Evolutionary conservation across 2,113 vertebrate species (phyloP).

Genomic region (Melanocharis versteri): DNA sequence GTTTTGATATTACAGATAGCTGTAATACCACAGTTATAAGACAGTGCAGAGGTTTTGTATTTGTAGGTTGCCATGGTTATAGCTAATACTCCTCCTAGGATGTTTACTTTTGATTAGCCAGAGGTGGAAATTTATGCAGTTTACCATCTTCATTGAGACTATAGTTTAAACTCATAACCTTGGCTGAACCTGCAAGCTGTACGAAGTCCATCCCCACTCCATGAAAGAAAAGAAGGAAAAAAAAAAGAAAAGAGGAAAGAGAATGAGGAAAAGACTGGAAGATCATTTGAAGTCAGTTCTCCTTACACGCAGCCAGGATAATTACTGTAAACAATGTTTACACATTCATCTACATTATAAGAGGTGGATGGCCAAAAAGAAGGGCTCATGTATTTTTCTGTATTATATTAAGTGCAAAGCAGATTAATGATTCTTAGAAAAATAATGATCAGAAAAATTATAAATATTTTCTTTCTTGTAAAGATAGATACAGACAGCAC

Average conservation of each 20-base stretch:
- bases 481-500: background rate
- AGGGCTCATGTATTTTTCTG: background rate
- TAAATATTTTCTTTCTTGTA: background rate
- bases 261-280: background rate
- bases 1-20: background rate
- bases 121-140: background rate
- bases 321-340: background rate
- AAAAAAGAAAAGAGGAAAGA: background rate
- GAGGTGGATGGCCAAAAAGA: background rate
- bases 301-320: background rate
- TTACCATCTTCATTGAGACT: background rate
- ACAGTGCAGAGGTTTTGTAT: background rate
- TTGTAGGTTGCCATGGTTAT: background rate
- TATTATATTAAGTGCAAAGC: background rate
- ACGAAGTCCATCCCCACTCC: background rate
- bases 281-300: background rate
- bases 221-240: background rate
- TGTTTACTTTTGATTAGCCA: background rate
- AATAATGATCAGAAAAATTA: background rate
- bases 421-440: conserved; percentile 9
- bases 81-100: background rate
- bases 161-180: background rate
- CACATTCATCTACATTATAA: conserved; percentile 28
- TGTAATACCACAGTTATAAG: background rate
- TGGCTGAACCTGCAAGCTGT: background rate